Conservation (phyloP, 2,113 vertebrate species). For the Platysternon megacephalum region DNA sequence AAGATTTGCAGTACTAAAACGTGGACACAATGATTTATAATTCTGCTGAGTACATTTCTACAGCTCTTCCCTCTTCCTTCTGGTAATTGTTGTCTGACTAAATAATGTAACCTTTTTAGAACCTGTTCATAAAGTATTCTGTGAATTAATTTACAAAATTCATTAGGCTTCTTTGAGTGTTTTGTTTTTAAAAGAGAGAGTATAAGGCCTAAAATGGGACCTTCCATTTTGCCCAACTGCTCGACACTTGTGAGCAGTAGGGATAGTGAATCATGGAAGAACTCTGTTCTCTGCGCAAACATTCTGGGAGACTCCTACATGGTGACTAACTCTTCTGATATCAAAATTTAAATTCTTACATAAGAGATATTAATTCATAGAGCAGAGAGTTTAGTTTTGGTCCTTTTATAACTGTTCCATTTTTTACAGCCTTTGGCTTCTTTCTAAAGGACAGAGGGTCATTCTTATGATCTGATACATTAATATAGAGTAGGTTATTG, state of each 20-base stretch:
- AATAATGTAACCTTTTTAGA: not conserved
- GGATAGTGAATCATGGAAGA: slow-evolving; percentile 18
- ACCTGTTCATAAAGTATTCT: not conserved
- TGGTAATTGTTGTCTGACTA: not conserved
- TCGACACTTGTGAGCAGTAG: not conserved
- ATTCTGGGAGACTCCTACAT: not conserved
- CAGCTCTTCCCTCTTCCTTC: not conserved
- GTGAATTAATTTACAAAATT: not conserved
- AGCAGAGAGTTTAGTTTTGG: not conserved
- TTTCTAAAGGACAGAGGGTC: not conserved
- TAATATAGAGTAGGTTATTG: not conserved
- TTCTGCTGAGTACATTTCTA: not conserved
- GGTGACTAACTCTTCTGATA: not conserved
- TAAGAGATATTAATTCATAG: not conserved
- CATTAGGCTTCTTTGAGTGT: not conserved
- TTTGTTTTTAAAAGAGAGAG: not conserved
- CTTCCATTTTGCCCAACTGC: not conserved
- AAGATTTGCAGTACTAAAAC: not conserved
- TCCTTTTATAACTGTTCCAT: not conserved
- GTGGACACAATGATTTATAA: not conserved
- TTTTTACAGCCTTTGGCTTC: not conserved
- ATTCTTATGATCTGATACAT: not conserved
- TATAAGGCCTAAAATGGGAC: not conserved
- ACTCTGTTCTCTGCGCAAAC: not conserved
- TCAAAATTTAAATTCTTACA: not conserved